Percentiles rank a stretch among this genome's conserved stretches.
These are phyloP conservation scores for Athripsodes cinereus DNA, from an alignment of 2,888 invertebrate genomes.

Conservation along the genomic window DNA sequence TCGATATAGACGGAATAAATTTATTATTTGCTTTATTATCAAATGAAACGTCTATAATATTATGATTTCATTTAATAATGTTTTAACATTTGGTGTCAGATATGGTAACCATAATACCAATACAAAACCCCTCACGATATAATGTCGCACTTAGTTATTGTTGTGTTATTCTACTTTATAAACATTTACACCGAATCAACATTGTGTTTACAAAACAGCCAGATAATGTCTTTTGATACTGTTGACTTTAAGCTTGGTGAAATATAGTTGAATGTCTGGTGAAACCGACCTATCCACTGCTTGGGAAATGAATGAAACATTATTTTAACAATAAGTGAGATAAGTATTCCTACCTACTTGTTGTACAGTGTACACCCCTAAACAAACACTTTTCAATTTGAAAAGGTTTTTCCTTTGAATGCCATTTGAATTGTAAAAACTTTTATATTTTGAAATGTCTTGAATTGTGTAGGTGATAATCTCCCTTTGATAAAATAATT, in stretches of 20 bases:
- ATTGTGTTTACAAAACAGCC: conserved; percentile 2
- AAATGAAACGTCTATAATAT: no score
- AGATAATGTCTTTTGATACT: conserved; percentile 2
- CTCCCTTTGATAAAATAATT: no score
- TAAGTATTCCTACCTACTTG: not conserved
- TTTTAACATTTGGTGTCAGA: no score
- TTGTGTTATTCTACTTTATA: not conserved
- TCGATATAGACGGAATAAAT: no score
- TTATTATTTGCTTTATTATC: no score
- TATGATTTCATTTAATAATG: no score
- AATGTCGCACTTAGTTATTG: not conserved
- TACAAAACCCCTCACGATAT: no score
- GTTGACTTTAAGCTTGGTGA: not conserved
- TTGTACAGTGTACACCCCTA: not conserved
- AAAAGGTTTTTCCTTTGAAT: not conserved
- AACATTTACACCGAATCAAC: conserved; percentile 2
- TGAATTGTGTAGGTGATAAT: no score
- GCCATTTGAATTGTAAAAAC: not conserved
- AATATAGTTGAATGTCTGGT: not conserved
- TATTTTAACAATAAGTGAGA: not conserved
- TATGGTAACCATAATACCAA: no score
- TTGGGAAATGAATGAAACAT: not conserved
- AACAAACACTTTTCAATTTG: conserved; percentile 1
- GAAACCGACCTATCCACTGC: not conserved
- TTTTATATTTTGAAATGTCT: no score